These are phyloP conservation scores for Pteropus rufus DNA, from an alignment of 2,797 vertebrate genomes.

Conservation along the genomic window DNA sequence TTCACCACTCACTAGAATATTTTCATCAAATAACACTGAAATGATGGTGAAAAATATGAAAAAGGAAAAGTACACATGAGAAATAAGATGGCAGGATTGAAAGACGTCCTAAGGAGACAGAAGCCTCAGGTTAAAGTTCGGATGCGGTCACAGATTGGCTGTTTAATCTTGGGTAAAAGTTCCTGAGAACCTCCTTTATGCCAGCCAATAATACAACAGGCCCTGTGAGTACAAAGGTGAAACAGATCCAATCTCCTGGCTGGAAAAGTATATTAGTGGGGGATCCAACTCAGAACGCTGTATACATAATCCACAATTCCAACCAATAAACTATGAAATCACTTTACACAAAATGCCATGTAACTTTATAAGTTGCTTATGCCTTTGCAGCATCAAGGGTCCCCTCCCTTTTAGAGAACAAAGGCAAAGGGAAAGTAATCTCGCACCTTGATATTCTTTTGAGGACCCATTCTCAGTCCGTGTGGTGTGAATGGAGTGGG, in stretches of 20 bases:
- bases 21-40: background rate
- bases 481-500: fast-evolving
- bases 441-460: background rate
- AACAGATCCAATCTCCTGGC: background rate
- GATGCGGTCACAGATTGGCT: background rate
- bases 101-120: background rate
- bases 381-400: background rate
- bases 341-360: background rate
- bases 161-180: background rate
- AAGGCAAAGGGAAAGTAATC: no score
- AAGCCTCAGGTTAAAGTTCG: background rate
- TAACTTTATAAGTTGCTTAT: background rate
- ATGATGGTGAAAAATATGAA: background rate
- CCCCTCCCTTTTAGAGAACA: background rate
- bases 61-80: background rate
- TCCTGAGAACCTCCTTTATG: background rate
- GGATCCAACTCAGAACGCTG: background rate
- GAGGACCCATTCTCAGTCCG: background rate
- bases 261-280: background rate
- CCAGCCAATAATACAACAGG: background rate
- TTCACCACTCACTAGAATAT: background rate
- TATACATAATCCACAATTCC: background rate
- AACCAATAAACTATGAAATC: background rate
- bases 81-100: background rate
- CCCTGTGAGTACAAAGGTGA: background rate